Percentiles rank a stretch among this genome's conserved stretches.
Evolutionary conservation across 2,888 invertebrate species (phyloP).

Genomic region (Portevinia maculata): DNA sequence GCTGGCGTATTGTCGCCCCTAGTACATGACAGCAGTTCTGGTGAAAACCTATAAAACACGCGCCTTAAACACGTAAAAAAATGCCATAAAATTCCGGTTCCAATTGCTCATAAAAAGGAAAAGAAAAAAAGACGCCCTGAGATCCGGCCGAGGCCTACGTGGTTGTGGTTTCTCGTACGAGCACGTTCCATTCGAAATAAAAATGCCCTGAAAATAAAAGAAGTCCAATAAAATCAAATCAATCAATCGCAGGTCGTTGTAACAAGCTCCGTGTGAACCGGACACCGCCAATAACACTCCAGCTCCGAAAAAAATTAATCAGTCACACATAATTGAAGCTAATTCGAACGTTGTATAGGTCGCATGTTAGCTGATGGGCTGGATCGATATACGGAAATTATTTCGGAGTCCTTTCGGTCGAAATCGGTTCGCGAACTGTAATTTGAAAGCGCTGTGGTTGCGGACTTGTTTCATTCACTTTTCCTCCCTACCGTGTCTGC

Average conservation of each 20-base stretch:
- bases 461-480: slow-evolving; percentile 53
- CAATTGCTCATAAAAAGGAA: slow-evolving; percentile 33
- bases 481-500: slow-evolving; percentile 9
- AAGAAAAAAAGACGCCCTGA: slow-evolving; percentile 13
- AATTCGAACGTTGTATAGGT: slow-evolving; percentile 70
- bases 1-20: slow-evolving; percentile 4
- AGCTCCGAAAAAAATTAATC: slow-evolving; percentile 64
- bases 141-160: slow-evolving; percentile 19
- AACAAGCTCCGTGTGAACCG: slow-evolving; percentile 23
- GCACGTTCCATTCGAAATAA: slow-evolving; percentile 27
- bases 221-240: slow-evolving; percentile 53
- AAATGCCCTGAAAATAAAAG: not conserved
- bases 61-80: slow-evolving; percentile 8
- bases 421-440: slow-evolving; percentile 47
- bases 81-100: slow-evolving; percentile 37
- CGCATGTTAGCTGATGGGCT: not conserved
- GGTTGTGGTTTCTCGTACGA: slow-evolving; percentile 16
- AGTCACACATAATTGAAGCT: slow-evolving; percentile 70
- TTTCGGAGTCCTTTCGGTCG: slow-evolving; percentile 44
- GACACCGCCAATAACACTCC: slow-evolving; percentile 26
- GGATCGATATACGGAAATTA: slow-evolving; percentile 34
- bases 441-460: slow-evolving; percentile 41
- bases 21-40: not conserved
- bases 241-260: slow-evolving; percentile 39
- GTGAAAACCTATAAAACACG: not conserved